Evolutionary conservation across 2,888 invertebrate genomes (phyloP), one percentile per base, ranked within the genome.

Genomic region (Ypsolopha sequella): DNA sequence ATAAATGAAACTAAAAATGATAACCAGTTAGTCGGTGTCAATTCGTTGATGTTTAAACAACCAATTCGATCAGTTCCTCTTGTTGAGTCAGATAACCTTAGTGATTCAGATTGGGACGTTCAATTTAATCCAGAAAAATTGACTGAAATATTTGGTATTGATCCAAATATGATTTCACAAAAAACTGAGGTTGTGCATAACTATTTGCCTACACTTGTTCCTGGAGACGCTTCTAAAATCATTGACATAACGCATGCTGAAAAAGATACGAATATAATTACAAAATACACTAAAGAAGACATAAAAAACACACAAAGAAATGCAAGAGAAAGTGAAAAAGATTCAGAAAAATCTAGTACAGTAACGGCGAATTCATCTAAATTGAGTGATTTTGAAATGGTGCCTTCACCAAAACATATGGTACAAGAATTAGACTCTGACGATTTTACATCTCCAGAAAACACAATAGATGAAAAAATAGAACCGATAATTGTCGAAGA

Each of bases 41-140:
- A 44, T 36, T 33, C 10, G 10, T 14, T 34, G 6, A 36, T 48
- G 7, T 7, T n/a, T 43, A n/a, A 38, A 38, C 7, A 63, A 48
- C 72, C 70, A 2, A 55, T 74, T 33, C 66, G 76, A 54, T 78
- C 80, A 2, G 58, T 75, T 0, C 72, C 77, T 1, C 58, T 80
- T 43, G 68, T 76, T 0, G 63, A 55, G 44, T 67, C 69, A 7
- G 76, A 78, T 1, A n/a, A n/a, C n/a, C n/a, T n/a, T n/a, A 68
- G 58, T 39, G 62, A 57, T 46, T 57, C 54, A 6, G 54, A 73
- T 3, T 24, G 24, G 24, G 24, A 24, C 4, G 2, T 24, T 33
- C 64, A 61, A 52, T 80, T 77, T 75, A 66, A 73, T 36, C 56
- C 73, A 2, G 62, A 67, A 45, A 61, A 70, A 38, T 52, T 58